Percentiles rank a stretch among this genome's conserved stretches.
These are phyloP conservation scores for Erebia aethiops DNA, from an alignment of 2,888 invertebrate genomes.

Conservation along the genomic window DNA sequence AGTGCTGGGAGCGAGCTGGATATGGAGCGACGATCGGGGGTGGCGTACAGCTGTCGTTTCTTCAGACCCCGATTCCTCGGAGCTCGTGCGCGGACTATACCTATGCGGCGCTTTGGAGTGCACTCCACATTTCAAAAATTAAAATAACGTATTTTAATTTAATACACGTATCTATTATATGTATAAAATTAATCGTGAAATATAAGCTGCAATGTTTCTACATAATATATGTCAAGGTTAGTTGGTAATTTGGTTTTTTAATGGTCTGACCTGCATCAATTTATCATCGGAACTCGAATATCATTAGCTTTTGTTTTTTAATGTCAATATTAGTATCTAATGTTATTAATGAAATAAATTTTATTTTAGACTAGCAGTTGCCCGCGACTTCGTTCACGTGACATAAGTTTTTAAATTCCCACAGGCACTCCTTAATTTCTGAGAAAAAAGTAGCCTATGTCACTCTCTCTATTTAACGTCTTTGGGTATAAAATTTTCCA, in stretches of 20 bases:
- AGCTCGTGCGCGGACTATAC: too few relatives aligned
- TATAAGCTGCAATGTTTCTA: not conserved
- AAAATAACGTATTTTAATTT: slow-evolving; percentile 1
- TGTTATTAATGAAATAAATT: not conserved
- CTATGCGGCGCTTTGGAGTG: not conserved
- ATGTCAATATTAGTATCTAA: not conserved
- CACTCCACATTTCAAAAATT: not conserved
- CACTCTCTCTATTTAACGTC: too few relatives aligned
- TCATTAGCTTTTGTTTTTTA: slow-evolving; percentile 20
- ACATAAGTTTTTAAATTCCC: too few relatives aligned
- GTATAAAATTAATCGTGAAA: slow-evolving; percentile 2
- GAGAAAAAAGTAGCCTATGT: too few relatives aligned
- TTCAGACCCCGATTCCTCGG: too few relatives aligned
- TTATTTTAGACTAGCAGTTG: too few relatives aligned
- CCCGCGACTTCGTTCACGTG: too few relatives aligned
- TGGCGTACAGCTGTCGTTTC: too few relatives aligned
- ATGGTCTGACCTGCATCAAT: slow-evolving; percentile 31
- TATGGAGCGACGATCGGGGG: too few relatives aligned
- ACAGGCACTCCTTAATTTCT: too few relatives aligned
- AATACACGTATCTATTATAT: not conserved
- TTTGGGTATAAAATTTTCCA: too few relatives aligned
- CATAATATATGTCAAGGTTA: slow-evolving; percentile 34
- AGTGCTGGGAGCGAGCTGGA: too few relatives aligned
- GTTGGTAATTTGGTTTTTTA: slow-evolving; percentile 24
- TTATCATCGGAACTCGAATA: slow-evolving; percentile 27